phyloP scores from a whole-genome alignment of 2,113 vertebrate species.

The Labeo catla region DNA sequence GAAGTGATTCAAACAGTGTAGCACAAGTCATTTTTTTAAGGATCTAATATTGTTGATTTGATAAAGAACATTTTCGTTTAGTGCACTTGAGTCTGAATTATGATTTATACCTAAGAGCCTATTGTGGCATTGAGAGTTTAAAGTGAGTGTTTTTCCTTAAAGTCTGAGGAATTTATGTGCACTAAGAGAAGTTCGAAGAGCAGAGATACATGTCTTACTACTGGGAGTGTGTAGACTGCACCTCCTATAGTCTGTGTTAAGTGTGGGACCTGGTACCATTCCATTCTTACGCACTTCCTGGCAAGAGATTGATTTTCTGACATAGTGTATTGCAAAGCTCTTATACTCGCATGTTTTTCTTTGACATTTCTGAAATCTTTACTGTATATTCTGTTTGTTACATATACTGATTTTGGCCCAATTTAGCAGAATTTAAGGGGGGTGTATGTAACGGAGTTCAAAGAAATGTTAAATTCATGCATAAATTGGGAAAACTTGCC shows the following conservation, averaged over 20 bases:
- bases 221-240: neutral
- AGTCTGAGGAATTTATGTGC: no score
- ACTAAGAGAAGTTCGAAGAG: no score
- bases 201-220: neutral
- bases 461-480: no score
- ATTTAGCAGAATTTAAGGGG: constrained; percentile 1
- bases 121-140: no score
- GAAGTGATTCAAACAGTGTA: no score
- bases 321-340: neutral
- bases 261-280: constrained; percentile 14
- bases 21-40: neutral
- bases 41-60: neutral
- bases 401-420: neutral
- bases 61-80: neutral
- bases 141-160: no score
- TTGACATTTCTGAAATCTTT: no score
- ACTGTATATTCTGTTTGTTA: no score
- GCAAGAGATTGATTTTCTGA: neutral
- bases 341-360: neutral
- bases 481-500: no score
- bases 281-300: constrained; percentile 2
- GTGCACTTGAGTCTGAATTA: no score
- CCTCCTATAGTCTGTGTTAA: constrained; percentile 12
- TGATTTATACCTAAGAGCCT: neutral
- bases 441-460: no score